Evolutionary conservation across 2,888 invertebrate genomes (phyloP).

Genomic region (Argyresthia goedartella): DNA sequence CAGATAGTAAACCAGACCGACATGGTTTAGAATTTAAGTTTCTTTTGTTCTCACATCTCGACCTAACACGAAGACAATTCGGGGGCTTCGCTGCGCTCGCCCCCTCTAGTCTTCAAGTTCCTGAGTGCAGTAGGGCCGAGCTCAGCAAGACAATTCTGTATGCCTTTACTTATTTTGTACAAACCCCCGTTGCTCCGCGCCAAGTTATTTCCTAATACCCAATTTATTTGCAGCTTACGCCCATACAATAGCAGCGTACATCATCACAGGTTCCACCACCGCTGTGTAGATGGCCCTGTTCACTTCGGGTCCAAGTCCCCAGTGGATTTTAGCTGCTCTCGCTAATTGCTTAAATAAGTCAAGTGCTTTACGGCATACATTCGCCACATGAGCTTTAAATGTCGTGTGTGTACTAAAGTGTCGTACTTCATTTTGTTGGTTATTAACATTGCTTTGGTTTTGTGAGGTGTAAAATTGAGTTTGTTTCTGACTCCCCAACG

Average conservation of each 20-base stretch:
- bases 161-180: not conserved
- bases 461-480: too few species aligned
- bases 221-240: not conserved
- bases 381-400: not conserved
- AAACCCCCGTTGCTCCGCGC: not conserved
- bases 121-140: not conserved
- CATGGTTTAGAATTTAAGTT: too few species aligned
- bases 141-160: not conserved
- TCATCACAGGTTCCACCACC: slow-evolving; percentile 1
- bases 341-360: not conserved
- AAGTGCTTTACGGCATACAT: not conserved
- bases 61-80: too few species aligned
- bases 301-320: not conserved
- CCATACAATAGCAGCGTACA: slow-evolving; percentile 1
- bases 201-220: not conserved
- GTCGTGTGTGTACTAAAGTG: not conserved
- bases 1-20: too few species aligned
- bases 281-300: not conserved
- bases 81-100: not conserved
- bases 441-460: not conserved
- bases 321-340: not conserved
- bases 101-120: not conserved
- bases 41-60: too few species aligned
- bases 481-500: too few species aligned
- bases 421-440: not conserved